These are phyloP conservation scores for Sericinus montela DNA, from an alignment of 2,888 invertebrate genomes.

Conservation along the genomic window DNA sequence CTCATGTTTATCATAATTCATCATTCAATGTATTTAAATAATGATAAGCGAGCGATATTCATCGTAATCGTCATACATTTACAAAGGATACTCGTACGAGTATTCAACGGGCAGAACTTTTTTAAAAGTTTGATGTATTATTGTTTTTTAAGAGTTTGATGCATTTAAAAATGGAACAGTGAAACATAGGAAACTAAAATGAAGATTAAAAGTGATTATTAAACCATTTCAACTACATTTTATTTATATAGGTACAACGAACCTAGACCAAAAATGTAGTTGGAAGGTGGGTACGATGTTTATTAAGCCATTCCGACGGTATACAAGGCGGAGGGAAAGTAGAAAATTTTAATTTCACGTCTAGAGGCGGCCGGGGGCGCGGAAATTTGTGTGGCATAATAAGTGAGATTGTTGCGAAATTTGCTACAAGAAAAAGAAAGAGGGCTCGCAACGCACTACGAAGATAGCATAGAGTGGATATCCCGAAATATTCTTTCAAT, in stretches of 20 bases:
- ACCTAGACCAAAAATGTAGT: conserved; percentile 17
- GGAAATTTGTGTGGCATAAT: conserved; percentile 80
- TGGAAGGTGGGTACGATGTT: conserved; percentile 56
- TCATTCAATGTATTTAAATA: too few species aligned
- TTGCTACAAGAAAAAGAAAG: conserved; percentile 79
- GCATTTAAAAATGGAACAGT: too few species aligned
- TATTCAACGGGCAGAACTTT: too few species aligned
- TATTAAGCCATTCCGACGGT: conserved; percentile 70
- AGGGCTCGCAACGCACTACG: conserved; percentile 57
- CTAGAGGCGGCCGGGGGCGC: conserved; percentile 66
- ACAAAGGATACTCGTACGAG: too few species aligned
- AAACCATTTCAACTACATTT: neutral
- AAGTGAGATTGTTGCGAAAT: conserved; percentile 80
- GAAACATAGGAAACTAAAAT: too few species aligned
- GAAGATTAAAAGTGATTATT: neutral
- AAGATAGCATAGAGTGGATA: conserved; percentile 40
- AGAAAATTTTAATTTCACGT: conserved; percentile 79
- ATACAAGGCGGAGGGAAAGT: conserved; percentile 64
- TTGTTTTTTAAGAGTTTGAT: too few species aligned
- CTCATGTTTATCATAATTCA: too few species aligned
- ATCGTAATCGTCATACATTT: too few species aligned
- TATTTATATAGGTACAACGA: conserved; percentile 12
- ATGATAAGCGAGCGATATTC: too few species aligned
- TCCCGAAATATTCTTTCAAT: conserved; percentile 25
- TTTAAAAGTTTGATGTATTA: too few species aligned